phyloP scores from a whole-genome alignment of 2,113 vertebrate genomes.

The Panthera tigris region DNA sequence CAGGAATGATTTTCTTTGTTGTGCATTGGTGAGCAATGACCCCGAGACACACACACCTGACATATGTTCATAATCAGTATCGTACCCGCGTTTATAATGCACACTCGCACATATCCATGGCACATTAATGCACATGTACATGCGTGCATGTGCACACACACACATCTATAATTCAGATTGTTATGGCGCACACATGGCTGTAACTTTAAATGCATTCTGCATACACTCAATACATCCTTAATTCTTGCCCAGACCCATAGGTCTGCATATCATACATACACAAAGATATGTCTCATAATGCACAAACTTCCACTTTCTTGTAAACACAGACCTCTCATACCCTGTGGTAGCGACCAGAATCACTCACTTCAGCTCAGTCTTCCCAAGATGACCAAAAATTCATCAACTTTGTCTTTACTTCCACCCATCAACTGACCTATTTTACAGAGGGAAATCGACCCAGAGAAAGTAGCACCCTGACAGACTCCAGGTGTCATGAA shows the following conservation, averaged over 20 bases:
- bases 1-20: conserved; percentile 32
- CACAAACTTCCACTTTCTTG: conserved; percentile 28
- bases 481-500: neutral
- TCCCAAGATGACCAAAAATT: conserved; percentile 28
- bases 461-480: neutral
- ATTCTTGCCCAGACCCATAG: conserved; percentile 24
- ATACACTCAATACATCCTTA: neutral
- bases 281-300: neutral
- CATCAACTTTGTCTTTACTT: neutral
- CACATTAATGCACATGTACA: neutral
- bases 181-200: neutral
- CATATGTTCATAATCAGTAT: neutral
- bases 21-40: neutral
- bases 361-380: neutral
- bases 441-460: neutral
- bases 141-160: neutral
- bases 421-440: neutral
- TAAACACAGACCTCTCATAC: neutral
- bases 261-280: neutral
- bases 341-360: neutral
- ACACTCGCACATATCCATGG: neutral
- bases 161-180: neutral
- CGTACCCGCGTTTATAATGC: neutral
- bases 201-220: neutral
- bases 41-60: neutral